Evolutionary conservation across 2,113 vertebrate species (phyloP), one percentile per base, ranked within the genome.

Genomic region (Xyliphius kryptos): DNA sequence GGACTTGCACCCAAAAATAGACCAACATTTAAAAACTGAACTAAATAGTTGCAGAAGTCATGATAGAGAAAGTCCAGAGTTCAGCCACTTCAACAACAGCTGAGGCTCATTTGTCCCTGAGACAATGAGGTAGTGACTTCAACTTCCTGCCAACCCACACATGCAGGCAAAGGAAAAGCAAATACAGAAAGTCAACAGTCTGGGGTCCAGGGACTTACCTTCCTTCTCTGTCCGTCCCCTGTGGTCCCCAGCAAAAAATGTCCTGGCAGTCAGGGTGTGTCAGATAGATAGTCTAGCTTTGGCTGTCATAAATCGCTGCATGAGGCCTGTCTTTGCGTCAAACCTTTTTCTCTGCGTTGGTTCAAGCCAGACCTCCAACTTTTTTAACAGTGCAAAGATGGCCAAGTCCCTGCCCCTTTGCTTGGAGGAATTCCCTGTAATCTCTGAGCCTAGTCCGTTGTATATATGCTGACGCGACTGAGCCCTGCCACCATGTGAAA

Each of bases 351-450:
- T 50, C 55, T 41, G 44, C 48, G 59, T n/a, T 56, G 51, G 11
- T 17, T 58, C 15, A 44, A 47, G 38, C 16, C 52, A 20, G 55
- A 32, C 50, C 80, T 87, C 91, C 90, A 94, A 85, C 87, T 91
- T 95, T 94, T 96, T 91, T 92, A 92, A 64, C 81, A 82, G 86
- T 77, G 86, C 82, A 86, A 80, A 82, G 81, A 77, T 58, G 22
- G 87, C 91, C 88, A 91, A 92, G 86, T 89, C 87, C 86, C 89
- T 89, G 88, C 89, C 90, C 63, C 88, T 41, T 88, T 79, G 88
- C 87, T 86, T 48, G 86, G 80, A 88, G 90, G 88, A 89, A 90
- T 87, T 91, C 92, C 89, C 89, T 89, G 85, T 85, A 83, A 82
- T 82, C 86, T 86, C 83, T 20, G 14, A 9, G 2, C 59, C 8